A percentile compares a stretch with the other conserved stretches of the same genome.
These are phyloP conservation scores for Hycleus cichorii DNA, from an alignment of 1,140 invertebrate genomes.

Conservation along the genomic window DNA sequence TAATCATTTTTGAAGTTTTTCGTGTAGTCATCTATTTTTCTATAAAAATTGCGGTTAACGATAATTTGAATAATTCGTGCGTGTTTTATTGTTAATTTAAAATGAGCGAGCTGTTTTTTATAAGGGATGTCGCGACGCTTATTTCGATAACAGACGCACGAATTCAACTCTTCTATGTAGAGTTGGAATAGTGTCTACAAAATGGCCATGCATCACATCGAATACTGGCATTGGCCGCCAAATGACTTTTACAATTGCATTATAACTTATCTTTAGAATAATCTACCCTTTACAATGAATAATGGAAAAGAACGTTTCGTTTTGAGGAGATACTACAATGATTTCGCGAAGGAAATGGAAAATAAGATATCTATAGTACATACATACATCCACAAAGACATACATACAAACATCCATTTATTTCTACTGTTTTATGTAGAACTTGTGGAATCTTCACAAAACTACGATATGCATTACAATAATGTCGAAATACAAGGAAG, in stretches of 20 bases:
- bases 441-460: no score
- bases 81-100: no score
- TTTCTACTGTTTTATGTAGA: not conserved
- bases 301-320: constrained; percentile 24
- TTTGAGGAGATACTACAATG: not conserved
- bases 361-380: not conserved
- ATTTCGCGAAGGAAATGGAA: not conserved
- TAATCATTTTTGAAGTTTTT: no score
- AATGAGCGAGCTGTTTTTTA: constrained; percentile 6
- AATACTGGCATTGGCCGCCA: constrained; percentile 28
- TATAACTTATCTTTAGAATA: constrained; percentile 33
- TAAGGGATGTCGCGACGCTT: constrained; percentile 22
- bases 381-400: not conserved
- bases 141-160: no score
- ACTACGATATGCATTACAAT: no score
- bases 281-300: constrained; percentile 29
- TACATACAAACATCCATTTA: not conserved
- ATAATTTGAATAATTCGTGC: no score
- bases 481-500: no score
- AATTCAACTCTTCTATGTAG: constrained; percentile 9
- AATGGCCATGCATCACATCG: constrained; percentile 24
- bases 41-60: no score
- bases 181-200: constrained; percentile 12
- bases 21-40: no score
- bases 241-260: constrained; percentile 34